Evolutionary conservation across 2,888 invertebrate species (phyloP).

Genomic region (Entomobrya proxima): DNA sequence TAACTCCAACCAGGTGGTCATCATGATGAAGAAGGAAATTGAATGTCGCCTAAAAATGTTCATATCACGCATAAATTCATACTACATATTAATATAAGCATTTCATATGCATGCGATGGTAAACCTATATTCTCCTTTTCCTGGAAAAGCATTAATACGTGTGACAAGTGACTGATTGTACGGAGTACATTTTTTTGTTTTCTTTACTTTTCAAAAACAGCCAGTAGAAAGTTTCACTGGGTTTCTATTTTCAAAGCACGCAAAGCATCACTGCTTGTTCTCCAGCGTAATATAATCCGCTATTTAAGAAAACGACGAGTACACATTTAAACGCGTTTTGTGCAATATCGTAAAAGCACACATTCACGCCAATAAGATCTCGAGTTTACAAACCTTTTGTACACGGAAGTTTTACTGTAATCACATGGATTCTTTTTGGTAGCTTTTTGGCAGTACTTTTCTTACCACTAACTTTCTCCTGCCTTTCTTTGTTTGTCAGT

Average conservation of each 20-base stretch:
- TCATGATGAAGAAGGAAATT: constrained; percentile 63
- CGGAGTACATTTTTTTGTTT: constrained; percentile 17
- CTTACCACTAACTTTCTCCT: neutral
- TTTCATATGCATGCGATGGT: neutral
- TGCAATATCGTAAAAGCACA: neutral
- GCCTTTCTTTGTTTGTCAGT: constrained; percentile 13
- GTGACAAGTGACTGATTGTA: constrained; percentile 44
- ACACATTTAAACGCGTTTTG: constrained; percentile 48
- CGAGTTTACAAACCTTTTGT: neutral
- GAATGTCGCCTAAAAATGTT: constrained; percentile 60
- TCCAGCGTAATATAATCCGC: constrained; percentile 46
- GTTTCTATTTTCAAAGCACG: constrained; percentile 61
- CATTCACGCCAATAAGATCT: constrained; percentile 1
- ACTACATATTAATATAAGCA: neutral
- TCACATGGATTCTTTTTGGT: constrained; percentile 5
- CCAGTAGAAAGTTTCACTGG: constrained; percentile 11
- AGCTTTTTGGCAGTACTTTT: neutral
- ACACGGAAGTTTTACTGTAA: neutral
- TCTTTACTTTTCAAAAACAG: constrained; percentile 48
- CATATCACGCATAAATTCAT: constrained; percentile 40
- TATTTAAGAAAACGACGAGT: constrained; percentile 57
- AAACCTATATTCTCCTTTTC: neutral
- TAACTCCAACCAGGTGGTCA: constrained; percentile 65
- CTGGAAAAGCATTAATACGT: neutral
- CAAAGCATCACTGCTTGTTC: constrained; percentile 61